Evolutionary conservation across 1,140 invertebrate genomes (phyloP).

Genomic region (Akabosia matsudoensis): DNA sequence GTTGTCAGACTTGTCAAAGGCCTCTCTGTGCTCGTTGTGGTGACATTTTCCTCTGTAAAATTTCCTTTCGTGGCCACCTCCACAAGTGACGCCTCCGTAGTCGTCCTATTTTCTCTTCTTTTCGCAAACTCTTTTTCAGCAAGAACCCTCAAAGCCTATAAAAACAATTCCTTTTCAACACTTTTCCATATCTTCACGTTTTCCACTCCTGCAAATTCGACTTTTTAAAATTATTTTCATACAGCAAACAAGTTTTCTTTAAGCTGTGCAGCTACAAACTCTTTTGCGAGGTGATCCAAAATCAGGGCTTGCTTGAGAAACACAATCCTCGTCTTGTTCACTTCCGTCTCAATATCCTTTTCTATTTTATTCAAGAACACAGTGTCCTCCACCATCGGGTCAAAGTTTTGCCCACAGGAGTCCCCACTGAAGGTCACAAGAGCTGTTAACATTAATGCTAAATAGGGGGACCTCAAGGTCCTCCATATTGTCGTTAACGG

Average conservation of each 20-base stretch:
- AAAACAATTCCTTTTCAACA: neutral
- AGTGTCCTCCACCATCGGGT: neutral
- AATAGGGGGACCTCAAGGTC: neutral
- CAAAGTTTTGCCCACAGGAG: neutral
- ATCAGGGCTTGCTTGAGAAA: neutral
- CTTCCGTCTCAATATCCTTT: neutral
- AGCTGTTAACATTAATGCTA: neutral
- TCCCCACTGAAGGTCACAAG: neutral
- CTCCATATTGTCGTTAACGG: neutral
- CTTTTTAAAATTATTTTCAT: neutral
- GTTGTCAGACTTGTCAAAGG: neutral
- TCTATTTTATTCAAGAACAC: neutral
- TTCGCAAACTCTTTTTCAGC: conserved; percentile 10
- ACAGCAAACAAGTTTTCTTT: conserved; percentile 24
- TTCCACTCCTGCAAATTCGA: neutral
- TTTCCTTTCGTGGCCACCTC: no score
- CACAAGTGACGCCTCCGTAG: no score
- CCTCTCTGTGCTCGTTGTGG: no score
- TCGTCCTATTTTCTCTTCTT: no score
- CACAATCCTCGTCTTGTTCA: neutral
- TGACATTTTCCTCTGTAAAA: no score
- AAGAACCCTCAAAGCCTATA: neutral
- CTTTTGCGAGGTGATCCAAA: neutral
- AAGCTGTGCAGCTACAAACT: conserved; percentile 10
- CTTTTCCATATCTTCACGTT: no score